phyloP scores from a whole-genome alignment of 2,113 vertebrate genomes.

The Nyctereutes procyonoides region DNA sequence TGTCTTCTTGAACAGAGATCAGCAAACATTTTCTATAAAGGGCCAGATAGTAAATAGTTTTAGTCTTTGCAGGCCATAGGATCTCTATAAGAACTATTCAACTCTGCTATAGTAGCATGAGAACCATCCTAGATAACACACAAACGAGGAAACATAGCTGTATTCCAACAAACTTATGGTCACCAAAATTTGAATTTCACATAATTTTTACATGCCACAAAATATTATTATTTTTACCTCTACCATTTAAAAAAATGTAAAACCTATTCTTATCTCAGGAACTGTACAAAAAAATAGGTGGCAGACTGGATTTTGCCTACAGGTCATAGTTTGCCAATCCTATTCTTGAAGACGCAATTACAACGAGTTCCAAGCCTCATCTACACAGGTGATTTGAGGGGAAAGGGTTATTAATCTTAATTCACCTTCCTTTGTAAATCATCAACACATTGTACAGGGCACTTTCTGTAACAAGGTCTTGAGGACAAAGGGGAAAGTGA shows the following conservation, averaged over 20 bases:
- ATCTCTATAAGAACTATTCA: not conserved
- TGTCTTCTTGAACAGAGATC: not conserved
- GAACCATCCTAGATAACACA: not conserved
- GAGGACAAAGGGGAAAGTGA: not conserved
- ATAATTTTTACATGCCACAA: slow-evolving; percentile 7
- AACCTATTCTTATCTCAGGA: not conserved
- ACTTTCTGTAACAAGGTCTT: not conserved
- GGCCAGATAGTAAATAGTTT: slow-evolving; percentile 12
- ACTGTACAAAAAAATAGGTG: not conserved
- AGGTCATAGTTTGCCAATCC: not conserved
- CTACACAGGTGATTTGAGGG: not conserved
- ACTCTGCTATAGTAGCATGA: not conserved
- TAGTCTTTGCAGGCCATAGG: not conserved
- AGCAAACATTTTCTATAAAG: slow-evolving; percentile 31
- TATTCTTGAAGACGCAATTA: not conserved
- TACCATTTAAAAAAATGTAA: not conserved
- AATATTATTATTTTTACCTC: not conserved
- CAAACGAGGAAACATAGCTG: not conserved
- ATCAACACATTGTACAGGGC: not conserved
- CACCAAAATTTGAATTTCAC: slow-evolving; percentile 5
- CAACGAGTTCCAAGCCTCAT: not conserved
- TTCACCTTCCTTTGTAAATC: not conserved
- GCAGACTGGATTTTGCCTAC: not conserved
- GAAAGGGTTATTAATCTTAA: not conserved
- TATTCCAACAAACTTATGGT: not conserved